Percentiles rank a stretch among this genome's conserved stretches.
Conservation (phyloP, 2,113 vertebrate species). For the Ptilonorhynchus violaceus region DNA sequence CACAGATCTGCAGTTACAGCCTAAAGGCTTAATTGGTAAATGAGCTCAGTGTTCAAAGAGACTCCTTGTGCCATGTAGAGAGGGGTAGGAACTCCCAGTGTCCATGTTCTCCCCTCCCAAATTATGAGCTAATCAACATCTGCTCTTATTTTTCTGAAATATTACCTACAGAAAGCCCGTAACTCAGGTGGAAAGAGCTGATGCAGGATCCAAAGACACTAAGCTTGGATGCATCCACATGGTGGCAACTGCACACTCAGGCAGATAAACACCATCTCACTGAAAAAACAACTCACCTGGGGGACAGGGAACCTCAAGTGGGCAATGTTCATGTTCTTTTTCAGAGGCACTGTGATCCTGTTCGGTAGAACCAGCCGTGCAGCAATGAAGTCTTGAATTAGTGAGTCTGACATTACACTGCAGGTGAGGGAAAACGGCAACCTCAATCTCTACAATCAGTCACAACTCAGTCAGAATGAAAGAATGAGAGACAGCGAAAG, state of each 20-base stretch:
- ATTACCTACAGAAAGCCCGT: background rate
- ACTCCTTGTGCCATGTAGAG: background rate
- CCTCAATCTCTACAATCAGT: background rate
- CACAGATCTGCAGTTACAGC: background rate
- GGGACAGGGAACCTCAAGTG: conserved; percentile 90
- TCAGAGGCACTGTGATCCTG: conserved; percentile 90
- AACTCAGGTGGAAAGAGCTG: background rate
- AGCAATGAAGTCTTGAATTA: conserved; percentile 89
- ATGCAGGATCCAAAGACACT: background rate
- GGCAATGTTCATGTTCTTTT: conserved; percentile 87
- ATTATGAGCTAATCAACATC: background rate
- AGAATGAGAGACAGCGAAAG: background rate
- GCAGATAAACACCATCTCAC: background rate
- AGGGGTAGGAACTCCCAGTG: background rate
- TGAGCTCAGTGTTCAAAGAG: background rate
- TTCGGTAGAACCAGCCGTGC: conserved; percentile 91
- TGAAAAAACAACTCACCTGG: conserved; percentile 78
- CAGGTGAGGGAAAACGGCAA: background rate
- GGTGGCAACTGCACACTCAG: fast-evolving
- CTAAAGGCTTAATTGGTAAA: background rate
- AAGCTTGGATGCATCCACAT: background rate
- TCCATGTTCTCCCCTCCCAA: fast-evolving
- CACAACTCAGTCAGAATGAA: background rate
- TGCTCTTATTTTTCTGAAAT: background rate
- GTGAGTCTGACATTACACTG: conserved; percentile 84